A percentile compares a stretch with the other conserved stretches of the same genome.
These are phyloP conservation scores for Dusona sp. DNA, from an alignment of 2,888 invertebrate genomes.

Conservation along the genomic window DNA sequence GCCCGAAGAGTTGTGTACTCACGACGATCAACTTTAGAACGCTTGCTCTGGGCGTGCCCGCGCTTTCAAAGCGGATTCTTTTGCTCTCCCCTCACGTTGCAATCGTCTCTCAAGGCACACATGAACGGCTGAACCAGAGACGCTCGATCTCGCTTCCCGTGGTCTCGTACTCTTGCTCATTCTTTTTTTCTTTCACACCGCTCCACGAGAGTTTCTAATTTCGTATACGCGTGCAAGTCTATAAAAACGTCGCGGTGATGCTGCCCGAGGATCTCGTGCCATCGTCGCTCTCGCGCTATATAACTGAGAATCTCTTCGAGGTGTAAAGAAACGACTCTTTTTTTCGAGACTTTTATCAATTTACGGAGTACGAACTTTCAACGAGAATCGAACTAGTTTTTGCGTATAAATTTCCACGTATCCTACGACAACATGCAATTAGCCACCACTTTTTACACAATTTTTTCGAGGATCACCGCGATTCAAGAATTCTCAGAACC, in stretches of 20 bases:
- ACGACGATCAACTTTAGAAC: constrained; percentile 65
- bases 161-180: constrained; percentile 30
- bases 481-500: background rate
- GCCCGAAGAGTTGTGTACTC: constrained; percentile 49
- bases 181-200: constrained; percentile 31
- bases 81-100: constrained; percentile 60
- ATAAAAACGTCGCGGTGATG: constrained; percentile 79
- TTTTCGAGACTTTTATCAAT: constrained; percentile 35
- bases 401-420: background rate
- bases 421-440: constrained; percentile 7
- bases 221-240: constrained; percentile 73
- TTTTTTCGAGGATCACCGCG: background rate
- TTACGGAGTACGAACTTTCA: constrained; percentile 53
- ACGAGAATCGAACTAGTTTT: constrained; percentile 50
- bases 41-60: constrained; percentile 60
- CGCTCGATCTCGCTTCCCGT: constrained; percentile 60
- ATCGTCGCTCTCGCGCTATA: constrained; percentile 55
- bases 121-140: constrained; percentile 36
- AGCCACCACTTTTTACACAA: background rate
- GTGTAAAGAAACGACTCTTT: constrained; percentile 43
- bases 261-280: constrained; percentile 75
- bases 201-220: constrained; percentile 77
- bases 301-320: constrained; percentile 23
- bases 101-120: constrained; percentile 28
- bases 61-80: constrained; percentile 67